Evolutionary conservation across 2,113 vertebrate genomes (phyloP), one percentile per base, ranked within the genome.

Genomic region (Aphyosemion australe): DNA sequence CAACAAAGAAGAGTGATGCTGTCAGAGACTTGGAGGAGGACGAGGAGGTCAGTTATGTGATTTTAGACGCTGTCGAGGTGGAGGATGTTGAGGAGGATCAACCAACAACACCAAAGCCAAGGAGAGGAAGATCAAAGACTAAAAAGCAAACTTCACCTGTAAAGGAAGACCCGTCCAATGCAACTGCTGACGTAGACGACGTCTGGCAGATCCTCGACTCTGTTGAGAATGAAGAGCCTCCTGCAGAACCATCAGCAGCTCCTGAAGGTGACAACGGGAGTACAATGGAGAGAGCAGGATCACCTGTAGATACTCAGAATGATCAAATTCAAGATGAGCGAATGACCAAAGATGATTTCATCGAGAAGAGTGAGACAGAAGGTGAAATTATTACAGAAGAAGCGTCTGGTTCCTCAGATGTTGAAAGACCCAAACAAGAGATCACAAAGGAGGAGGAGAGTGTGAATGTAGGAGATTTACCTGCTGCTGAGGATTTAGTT

Each of bases 1-100:
- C 70, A 51, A 54, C 20, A 31, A 64, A 67, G 19, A 68, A 52
- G 48, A 53, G 9, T 1, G 65, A 57, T 18, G 1, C 0, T 1
- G 8, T 26, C 26, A 26, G 20, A n/a, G 46, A n/a, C n/a, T n/a
- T n/a, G n/a, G n/a, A n/a, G n/a, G n/a, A 6, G 0, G 43, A 77
- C 26, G 21, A 64, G 6, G 62, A 71, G 0, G 43, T 46, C 0
- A 9, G 56, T 15, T 65, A 14, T 49, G 13, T 72, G 21, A 57
- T 37, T 13, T 20, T 60, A 20, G 26, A 46, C 2, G 15, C 18
- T 12, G 6, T 52, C 8, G 20, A 16, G 20, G 18, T 48, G 46
- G 48, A 60, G 15, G 50, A 8, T 45, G 26, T 34, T 61, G 20
- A 32, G 12, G 51, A 61, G 14, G 37, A 55, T 70, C 43, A 0